These are phyloP conservation scores for Minunthozetes semirufus DNA, from an alignment of 2,888 invertebrate genomes.

Conservation along the genomic window DNA sequence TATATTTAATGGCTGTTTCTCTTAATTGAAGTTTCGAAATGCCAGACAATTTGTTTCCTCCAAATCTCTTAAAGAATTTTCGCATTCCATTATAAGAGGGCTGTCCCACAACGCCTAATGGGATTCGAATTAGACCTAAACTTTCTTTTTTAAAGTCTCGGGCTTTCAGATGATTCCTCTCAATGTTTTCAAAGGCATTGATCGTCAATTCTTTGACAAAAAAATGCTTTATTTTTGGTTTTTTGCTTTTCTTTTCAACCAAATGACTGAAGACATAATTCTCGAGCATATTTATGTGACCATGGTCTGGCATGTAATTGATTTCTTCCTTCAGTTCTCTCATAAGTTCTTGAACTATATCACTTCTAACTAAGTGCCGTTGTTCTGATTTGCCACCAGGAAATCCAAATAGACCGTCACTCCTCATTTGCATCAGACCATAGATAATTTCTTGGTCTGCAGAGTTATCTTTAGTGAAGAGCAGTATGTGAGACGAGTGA, in stretches of 20 bases:
- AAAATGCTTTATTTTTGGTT: neutral
- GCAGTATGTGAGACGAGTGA: neutral
- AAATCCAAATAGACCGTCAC: constrained; percentile 18
- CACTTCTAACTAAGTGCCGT: neutral
- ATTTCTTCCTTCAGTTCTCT: constrained; percentile 15
- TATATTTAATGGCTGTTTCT: too few relatives aligned
- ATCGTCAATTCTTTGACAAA: constrained; percentile 6
- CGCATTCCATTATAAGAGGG: neutral
- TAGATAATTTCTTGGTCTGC: neutral
- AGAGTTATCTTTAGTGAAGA: neutral
- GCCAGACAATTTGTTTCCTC: neutral
- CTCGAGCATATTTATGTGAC: neutral
- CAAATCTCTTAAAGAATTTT: neutral
- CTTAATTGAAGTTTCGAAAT: constrained; percentile 15
- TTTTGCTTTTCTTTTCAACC: too few relatives aligned
- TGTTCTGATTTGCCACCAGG: constrained; percentile 11
- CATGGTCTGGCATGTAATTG: neutral
- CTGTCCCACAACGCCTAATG: neutral
- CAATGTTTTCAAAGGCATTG: neutral
- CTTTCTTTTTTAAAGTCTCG: neutral
- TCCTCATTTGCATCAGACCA: constrained; percentile 24
- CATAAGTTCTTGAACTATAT: neutral
- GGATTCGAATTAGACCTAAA: neutral
- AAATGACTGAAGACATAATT: neutral
- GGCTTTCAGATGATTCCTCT: neutral